Conservation (phyloP, 2,888 invertebrate species). For the Tubulanus polymorphus region DNA sequence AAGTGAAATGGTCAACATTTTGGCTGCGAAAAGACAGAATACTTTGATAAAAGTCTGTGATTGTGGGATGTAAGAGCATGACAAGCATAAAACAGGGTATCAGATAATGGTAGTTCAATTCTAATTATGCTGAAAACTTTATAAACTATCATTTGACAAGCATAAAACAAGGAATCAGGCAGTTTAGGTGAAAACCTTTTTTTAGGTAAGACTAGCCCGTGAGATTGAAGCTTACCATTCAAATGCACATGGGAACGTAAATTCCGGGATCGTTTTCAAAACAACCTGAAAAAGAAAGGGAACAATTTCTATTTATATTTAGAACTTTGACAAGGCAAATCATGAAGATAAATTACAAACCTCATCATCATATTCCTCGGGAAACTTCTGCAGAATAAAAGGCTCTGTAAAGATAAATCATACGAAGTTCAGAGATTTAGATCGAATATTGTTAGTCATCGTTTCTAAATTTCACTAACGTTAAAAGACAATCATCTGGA, state of each 20-base stretch:
- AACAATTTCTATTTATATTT: background rate
- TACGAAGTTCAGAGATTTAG: no score
- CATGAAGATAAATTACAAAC: conserved; percentile 20
- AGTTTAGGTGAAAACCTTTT: background rate
- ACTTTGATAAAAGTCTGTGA: background rate
- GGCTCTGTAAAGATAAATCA: conserved; percentile 32
- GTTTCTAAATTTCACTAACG: no score
- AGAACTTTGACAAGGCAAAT: conserved; percentile 1
- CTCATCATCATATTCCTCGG: conserved; percentile 76
- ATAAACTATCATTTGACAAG: no score
- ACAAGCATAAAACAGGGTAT: no score
- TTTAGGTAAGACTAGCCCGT: background rate
- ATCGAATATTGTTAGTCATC: no score
- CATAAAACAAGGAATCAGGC: background rate
- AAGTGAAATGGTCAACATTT: conserved; percentile 90
- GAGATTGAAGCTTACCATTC: conserved; percentile 64
- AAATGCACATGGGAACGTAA: conserved; percentile 82
- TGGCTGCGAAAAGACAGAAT: conserved; percentile 29
- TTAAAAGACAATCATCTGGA: conserved; percentile 4
- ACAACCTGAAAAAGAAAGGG: conserved; percentile 60
- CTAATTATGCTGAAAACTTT: no score
- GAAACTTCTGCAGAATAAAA: conserved; percentile 79
- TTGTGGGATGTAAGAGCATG: background rate
- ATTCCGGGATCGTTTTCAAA: conserved; percentile 81
- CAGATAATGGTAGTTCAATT: no score